Percentiles rank a stretch among this genome's conserved stretches.
Evolutionary conservation across 2,888 invertebrate genomes (phyloP).

Genomic region (Heliconius charithonia): DNA sequence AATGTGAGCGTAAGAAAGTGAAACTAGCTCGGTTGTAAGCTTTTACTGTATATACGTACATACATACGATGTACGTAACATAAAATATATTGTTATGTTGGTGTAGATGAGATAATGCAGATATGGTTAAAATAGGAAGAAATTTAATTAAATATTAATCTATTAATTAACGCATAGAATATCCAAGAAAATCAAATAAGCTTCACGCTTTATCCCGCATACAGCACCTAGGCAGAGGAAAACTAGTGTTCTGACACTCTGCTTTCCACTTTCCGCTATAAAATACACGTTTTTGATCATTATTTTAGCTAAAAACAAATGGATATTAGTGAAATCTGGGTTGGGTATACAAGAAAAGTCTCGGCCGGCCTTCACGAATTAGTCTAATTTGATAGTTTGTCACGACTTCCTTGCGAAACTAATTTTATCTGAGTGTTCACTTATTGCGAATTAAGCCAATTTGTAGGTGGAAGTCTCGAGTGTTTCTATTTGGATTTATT

Average conservation of each 20-base stretch:
- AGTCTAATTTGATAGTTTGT: constrained; percentile 29
- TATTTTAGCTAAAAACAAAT: background rate
- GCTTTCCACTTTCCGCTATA: too few relatives aligned
- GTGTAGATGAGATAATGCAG: constrained; percentile 6
- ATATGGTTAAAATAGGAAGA: background rate
- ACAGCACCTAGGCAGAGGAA: too few relatives aligned
- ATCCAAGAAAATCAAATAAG: background rate
- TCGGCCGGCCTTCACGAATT: constrained; percentile 25
- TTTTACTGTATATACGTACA: constrained; percentile 1
- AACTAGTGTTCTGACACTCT: too few relatives aligned
- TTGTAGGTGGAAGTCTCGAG: constrained; percentile 6
- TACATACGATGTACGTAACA: constrained; percentile 3
- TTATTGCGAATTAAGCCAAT: constrained; percentile 19
- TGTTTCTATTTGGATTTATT: constrained; percentile 14
- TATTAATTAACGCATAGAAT: background rate
- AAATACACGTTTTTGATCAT: too few relatives aligned
- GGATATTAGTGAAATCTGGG: background rate
- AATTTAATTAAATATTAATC: background rate
- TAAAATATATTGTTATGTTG: constrained; percentile 2
- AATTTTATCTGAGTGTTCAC: constrained; percentile 24
- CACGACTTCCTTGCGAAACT: constrained; percentile 30
- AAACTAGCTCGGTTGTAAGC: constrained; percentile 32
- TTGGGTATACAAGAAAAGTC: constrained; percentile 3
- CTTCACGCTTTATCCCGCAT: too few relatives aligned
- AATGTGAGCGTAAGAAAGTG: constrained; percentile 42